phyloP scores from a whole-genome alignment of 1,140 invertebrate genomes.

The Dinoponera quadriceps region DNA sequence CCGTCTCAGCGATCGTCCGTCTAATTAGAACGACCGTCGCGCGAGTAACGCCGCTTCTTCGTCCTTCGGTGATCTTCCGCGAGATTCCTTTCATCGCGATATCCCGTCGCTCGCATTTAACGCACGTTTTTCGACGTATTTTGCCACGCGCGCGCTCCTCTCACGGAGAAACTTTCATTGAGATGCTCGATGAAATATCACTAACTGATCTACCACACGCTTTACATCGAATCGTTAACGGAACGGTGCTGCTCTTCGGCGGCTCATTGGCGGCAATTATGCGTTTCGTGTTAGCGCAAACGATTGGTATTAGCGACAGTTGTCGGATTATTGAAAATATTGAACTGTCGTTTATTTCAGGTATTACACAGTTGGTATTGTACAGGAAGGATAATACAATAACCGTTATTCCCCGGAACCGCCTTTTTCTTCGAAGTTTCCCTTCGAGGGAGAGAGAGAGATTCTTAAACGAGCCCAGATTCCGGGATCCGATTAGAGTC shows the following conservation, averaged over 20 bases:
- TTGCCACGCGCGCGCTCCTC: background rate
- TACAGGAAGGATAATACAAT: background rate
- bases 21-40: constrained; percentile 14
- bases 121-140: background rate
- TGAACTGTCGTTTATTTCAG: too few relatives aligned
- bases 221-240: background rate
- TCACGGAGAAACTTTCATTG: background rate
- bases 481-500: constrained; percentile 35
- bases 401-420: constrained; percentile 11
- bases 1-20: constrained; percentile 46
- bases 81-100: background rate
- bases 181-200: background rate
- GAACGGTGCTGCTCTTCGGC: background rate
- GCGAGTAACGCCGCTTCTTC: background rate
- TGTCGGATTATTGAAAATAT: too few relatives aligned
- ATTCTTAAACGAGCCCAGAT: constrained; percentile 42
- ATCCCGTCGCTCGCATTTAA: background rate
- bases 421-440: background rate
- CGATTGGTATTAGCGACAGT: too few relatives aligned
- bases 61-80: background rate
- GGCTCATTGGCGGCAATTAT: too few relatives aligned
- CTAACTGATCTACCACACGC: background rate
- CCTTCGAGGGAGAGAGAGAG: background rate
- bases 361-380: too few relatives aligned
- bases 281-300: background rate